These are phyloP conservation scores for Phalanger gymnotis DNA, from an alignment of 2,797 vertebrate genomes.

Conservation along the genomic window DNA sequence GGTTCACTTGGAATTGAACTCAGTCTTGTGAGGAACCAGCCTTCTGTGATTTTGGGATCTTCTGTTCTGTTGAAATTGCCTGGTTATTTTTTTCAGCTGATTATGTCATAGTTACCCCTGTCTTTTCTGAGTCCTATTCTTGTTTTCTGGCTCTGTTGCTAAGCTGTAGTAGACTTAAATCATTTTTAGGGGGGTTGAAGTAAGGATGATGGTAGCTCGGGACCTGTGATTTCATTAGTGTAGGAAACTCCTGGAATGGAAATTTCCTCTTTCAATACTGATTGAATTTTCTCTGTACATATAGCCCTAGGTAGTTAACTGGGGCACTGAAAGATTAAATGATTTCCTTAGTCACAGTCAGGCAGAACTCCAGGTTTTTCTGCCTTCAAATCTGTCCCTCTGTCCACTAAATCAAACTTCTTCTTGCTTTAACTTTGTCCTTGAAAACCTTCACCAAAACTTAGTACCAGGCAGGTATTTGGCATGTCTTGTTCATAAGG, in stretches of 20 bases:
- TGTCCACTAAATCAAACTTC: not conserved
- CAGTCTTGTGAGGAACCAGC: not conserved
- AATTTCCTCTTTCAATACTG: not conserved
- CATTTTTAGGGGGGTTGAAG: not conserved
- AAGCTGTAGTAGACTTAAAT: not conserved
- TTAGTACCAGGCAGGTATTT: not conserved
- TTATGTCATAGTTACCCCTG: not conserved
- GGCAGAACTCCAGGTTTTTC: not conserved
- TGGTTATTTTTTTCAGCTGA: not conserved
- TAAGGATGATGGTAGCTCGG: not conserved
- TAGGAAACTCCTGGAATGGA: not conserved
- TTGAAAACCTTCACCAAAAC: not conserved
- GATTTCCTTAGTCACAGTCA: not conserved
- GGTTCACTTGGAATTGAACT: not conserved
- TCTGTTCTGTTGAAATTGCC: not conserved
- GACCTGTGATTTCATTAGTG: not conserved
- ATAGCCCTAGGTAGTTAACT: not conserved
- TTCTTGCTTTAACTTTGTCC: not conserved
- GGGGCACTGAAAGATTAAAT: not conserved
- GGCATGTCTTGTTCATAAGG: not conserved
- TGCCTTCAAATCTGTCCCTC: not conserved
- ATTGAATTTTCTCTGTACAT: not conserved
- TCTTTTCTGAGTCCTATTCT: not conserved
- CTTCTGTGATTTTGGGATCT: not conserved
- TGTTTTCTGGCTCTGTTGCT: not conserved